Conservation (phyloP, 1,140 invertebrate species). For the Adoxophyes honmai region DNA sequence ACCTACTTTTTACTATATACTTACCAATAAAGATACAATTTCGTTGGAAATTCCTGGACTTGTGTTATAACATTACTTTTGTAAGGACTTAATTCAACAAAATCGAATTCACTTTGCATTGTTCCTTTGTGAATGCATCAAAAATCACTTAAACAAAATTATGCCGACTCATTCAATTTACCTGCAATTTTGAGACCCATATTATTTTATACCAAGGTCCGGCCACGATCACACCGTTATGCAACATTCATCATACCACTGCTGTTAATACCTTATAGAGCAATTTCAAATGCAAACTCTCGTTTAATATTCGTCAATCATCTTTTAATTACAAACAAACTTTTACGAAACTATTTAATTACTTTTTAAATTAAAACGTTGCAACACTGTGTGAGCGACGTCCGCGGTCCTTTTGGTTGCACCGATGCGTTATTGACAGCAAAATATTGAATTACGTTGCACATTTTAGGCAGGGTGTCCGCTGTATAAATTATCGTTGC, state of each 20-base stretch:
- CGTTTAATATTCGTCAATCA: no score
- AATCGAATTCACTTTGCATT: not conserved
- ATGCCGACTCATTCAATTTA: constrained; percentile 2
- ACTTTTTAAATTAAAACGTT: not conserved
- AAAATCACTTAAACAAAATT: constrained; percentile 4
- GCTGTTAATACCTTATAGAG: no score
- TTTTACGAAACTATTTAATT: no score
- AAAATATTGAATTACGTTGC: constrained; percentile 12
- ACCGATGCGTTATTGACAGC: constrained; percentile 11
- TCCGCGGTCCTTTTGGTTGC: not conserved
- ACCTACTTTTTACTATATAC: no score
- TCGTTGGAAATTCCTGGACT: no score
- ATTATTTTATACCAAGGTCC: not conserved
- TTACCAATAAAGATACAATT: no score
- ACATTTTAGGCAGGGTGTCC: not conserved
- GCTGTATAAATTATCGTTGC: not conserved
- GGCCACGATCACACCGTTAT: not conserved
- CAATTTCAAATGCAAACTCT: no score
- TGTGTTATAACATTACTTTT: no score
- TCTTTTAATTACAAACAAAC: no score
- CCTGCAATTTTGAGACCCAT: not conserved
- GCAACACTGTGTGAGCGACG: not conserved
- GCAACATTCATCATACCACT: no score
- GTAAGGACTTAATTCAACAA: no score
- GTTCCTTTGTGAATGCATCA: not conserved